Evolutionary conservation across 2,113 vertebrate species (phyloP).

Genomic region (Oophaga pumilio): DNA sequence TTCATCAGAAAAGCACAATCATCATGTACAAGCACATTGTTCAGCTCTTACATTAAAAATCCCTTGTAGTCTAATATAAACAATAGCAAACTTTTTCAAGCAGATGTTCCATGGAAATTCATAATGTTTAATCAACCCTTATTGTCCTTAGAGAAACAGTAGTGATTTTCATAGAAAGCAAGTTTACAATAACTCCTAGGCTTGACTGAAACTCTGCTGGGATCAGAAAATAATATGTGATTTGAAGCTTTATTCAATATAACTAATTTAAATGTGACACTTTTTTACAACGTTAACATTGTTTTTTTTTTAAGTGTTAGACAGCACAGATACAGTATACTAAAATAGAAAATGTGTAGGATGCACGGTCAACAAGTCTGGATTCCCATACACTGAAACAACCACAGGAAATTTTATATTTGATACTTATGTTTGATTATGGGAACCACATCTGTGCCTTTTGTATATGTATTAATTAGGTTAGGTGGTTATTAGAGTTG

Average conservation of each 20-base stretch:
- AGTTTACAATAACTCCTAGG: slow-evolving; percentile 59
- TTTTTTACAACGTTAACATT: not conserved
- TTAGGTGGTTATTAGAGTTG: too few relatives aligned
- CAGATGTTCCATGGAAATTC: slow-evolving; percentile 63
- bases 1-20: slow-evolving; percentile 58
- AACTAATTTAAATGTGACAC: slow-evolving; percentile 41
- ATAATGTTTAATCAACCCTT: slow-evolving; percentile 58
- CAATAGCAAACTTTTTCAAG: slow-evolving; percentile 55
- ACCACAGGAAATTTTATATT: too few relatives aligned
- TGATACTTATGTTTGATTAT: too few relatives aligned
- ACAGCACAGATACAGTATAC: too few relatives aligned
- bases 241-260: slow-evolving; percentile 50
- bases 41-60: slow-evolving; percentile 55
- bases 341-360: too few relatives aligned
- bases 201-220: slow-evolving; percentile 60
- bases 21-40: slow-evolving; percentile 53
- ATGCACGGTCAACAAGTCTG: too few relatives aligned
- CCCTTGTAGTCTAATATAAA: slow-evolving; percentile 59
- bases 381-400: too few relatives aligned
- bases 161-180: slow-evolving; percentile 59
- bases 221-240: slow-evolving; percentile 15
- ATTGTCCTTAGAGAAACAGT: slow-evolving; percentile 59
- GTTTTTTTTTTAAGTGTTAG: not conserved
- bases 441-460: too few relatives aligned
- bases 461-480: too few relatives aligned